Base-by-base conservation (phyloP, 23 tunicate species). In the Clavelina lepadiformis region DNA sequence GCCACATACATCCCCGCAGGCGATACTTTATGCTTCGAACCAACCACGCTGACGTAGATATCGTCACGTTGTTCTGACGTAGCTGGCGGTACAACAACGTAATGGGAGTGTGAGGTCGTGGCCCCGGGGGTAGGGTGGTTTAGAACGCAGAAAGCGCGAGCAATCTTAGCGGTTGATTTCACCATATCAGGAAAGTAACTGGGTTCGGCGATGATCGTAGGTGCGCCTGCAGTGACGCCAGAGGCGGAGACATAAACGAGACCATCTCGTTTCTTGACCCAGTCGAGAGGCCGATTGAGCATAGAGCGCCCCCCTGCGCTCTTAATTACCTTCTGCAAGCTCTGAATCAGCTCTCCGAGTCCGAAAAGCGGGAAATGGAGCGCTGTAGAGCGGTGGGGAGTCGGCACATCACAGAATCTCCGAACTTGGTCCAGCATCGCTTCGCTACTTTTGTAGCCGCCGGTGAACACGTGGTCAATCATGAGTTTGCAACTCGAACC, bases 221-320 rank as follows among this genome's bases (percentile, higher is more conserved):
- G 30, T 33, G 76, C 55, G 65, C 27, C 36, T 24, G 65, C 76
- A 21, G 13, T 55, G 15, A 71, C 8, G 20, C 61, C 76, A 5
- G 65, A 36, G 20, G 76, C 76, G 55, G 27, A 1, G n/a, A 71
- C 62, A 5, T 44, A 34, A 2, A 71, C 65, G 36, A 51, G 33
- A 1, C 76, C 76, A 20, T 34, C 76, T 21, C 38, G 6, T 24
- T 56, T 55, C 32, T 55, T 55, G 5, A 71, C 41, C 8, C 56
- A 11, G 35, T 35, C 26, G 1, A 71, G 52, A 23, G 76, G 65
- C 31, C 76, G 37, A 25, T 71, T 55, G 15, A 54, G 64, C 76
- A 71, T 71, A 5, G 32, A 56, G 5, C 76, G 61, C 31, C 64
- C 76, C 1, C 76, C 76, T 29, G 18, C 28, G 2, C 32, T 27